Evolutionary conservation across 2,888 invertebrate genomes (phyloP), one percentile per base, ranked within the genome.

Genomic region (Melikaiella ostensackeni): DNA sequence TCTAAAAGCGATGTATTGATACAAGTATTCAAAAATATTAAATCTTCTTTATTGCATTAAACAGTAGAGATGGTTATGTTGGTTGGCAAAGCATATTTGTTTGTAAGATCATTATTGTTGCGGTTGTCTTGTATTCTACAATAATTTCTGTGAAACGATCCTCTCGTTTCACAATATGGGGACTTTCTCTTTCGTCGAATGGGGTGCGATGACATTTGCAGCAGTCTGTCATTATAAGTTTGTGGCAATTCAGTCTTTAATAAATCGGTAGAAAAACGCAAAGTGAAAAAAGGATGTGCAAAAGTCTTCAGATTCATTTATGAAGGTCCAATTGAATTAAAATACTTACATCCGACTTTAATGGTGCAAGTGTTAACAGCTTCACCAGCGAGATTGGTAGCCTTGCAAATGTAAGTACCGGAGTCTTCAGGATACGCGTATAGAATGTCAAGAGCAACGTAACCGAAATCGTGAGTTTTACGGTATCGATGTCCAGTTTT

Each of bases 401-500:
- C 99, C 91, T 97, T 97, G 93, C 98, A 98, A 94, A 98, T 98
- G 92, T 98, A 98, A 92, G 98, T 98, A 74, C 98, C 98, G 19
- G 97, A 97, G 91, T 98, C 98, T 92, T 98, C 98, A 76, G 96
- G 95, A 91, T 98, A 98, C 7, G 98, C 97, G 87, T 98, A 97
- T 30, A 98, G 92, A 87, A 98, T 98, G 84, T 98, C 98, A 88
- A 98, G 93, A 0, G 97, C 97, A 5, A 98, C 98, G 90, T 98
- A 99, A 77, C 99, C 99, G 90, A 99, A 99, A 91, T 99, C 99
- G 91, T 99, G 98, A 74, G 98, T 98, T 13, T 98, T 98, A 91
- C 98, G 95, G 92, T 96, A 97, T 86, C 97, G 95, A 91, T 97
- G 97, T 55, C 97, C 97, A 33, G 97, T 95, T 89, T 95, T 96